Conservation (phyloP, 2,797 vertebrate species). For the Argya squamiceps region DNA sequence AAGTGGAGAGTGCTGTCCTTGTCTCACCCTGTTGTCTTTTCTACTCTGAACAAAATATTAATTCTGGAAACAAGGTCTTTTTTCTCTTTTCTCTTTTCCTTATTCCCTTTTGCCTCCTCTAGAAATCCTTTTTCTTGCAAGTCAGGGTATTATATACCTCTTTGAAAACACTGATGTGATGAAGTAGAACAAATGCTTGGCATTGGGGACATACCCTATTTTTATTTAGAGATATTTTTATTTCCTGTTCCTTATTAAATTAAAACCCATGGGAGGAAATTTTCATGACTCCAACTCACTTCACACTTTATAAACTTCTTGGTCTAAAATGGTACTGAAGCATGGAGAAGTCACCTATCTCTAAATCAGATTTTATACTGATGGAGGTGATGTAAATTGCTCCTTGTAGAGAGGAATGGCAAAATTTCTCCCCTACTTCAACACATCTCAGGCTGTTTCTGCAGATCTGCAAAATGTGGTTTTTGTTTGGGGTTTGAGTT, state of each 20-base stretch:
- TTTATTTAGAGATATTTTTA: not conserved
- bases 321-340: not conserved
- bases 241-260: not conserved
- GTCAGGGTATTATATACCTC: not conserved
- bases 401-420: rapidly evolving
- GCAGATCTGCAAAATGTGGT: not conserved
- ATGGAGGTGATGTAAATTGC: not conserved
- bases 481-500: not conserved
- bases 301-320: not conserved
- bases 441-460: not conserved
- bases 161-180: not conserved
- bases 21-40: not conserved
- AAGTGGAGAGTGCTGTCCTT: not conserved
- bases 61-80: not conserved
- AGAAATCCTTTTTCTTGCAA: not conserved
- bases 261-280: not conserved
- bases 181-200: not conserved
- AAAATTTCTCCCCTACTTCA: not conserved
- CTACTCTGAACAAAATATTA: not conserved
- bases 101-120: not conserved
- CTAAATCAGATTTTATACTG: not conserved
- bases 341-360: not conserved
- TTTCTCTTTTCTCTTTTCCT: not conserved
- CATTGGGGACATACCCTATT: not conserved
- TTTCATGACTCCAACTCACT: not conserved